Evolutionary conservation across 2,888 invertebrate species (phyloP).

Genomic region (Auanema sp.): DNA sequence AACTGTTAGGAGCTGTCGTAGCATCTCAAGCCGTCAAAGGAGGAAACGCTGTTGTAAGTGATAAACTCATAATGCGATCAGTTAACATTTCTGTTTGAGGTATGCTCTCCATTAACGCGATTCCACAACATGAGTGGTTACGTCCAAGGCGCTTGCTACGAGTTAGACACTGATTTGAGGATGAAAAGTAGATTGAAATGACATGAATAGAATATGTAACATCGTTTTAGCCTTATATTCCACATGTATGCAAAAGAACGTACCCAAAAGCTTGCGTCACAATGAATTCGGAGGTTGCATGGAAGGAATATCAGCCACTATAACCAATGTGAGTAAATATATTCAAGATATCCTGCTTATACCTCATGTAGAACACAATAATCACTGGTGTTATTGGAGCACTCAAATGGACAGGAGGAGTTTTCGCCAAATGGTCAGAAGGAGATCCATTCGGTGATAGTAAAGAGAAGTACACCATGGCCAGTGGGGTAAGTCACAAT

Average conservation of each 20-base stretch:
- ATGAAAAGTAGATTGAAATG: slow-evolving; percentile 6
- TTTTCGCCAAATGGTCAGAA: slow-evolving; percentile 38
- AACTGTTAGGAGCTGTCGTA: slow-evolving; percentile 57
- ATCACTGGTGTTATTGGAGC: slow-evolving; percentile 61
- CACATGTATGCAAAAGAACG: slow-evolving; percentile 45
- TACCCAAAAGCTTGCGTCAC: slow-evolving; percentile 51
- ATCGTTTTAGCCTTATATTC: slow-evolving; percentile 21
- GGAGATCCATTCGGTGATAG: slow-evolving; percentile 18
- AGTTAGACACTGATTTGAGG: slow-evolving; percentile 45
- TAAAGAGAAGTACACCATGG: slow-evolving; percentile 40
- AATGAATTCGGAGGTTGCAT: slow-evolving; percentile 62
- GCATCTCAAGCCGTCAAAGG: slow-evolving; percentile 46
- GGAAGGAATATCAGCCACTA: slow-evolving; percentile 61
- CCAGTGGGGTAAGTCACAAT: slow-evolving; percentile 8
- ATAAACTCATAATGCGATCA: neutral
- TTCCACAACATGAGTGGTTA: slow-evolving; percentile 52
- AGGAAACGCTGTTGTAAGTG: slow-evolving; percentile 56
- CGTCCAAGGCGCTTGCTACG: slow-evolving; percentile 60
- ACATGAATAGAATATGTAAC: too few relatives aligned
- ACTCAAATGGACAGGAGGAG: slow-evolving; percentile 62
- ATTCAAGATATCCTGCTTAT: neutral
- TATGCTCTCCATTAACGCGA: slow-evolving; percentile 60
- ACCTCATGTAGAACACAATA: slow-evolving; percentile 42
- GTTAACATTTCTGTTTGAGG: slow-evolving; percentile 32
- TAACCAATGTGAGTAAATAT: slow-evolving; percentile 44